Evolutionary conservation across 2,797 vertebrate genomes (phyloP).

Genomic region (Philypnodon macrostomus): DNA sequence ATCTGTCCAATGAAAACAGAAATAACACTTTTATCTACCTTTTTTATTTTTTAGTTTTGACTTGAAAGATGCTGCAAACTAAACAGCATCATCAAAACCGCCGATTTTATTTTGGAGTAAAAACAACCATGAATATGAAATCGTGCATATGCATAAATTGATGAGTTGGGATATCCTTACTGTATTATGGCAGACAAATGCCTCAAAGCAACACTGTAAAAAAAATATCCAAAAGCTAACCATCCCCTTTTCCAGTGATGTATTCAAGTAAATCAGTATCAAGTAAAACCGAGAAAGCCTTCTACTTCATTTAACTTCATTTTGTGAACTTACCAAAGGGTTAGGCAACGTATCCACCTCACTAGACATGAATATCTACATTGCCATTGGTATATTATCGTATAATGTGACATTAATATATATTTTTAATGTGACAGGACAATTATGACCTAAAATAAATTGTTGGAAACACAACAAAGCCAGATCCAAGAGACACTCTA

Average conservation of each 20-base stretch:
- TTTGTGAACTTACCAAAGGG: no score
- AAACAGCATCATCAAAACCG: conserved; percentile 18
- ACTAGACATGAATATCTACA: no score
- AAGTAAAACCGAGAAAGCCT: neutral
- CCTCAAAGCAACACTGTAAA: conserved; percentile 12
- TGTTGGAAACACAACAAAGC: no score
- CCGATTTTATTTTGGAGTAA: neutral
- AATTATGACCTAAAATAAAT: no score
- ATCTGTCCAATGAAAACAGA: conserved; percentile 11
- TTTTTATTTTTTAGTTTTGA: neutral
- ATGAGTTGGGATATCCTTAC: conserved; percentile 14
- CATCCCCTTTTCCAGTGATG: neutral
- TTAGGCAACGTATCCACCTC: no score
- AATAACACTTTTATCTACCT: neutral
- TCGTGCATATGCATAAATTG: neutral
- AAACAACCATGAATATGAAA: conserved; percentile 7
- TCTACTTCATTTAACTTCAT: no score
- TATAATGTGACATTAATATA: no score
- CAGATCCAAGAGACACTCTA: no score
- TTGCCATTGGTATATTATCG: no score
- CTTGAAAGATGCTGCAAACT: conserved; percentile 8
- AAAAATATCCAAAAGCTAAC: neutral
- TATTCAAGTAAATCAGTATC: neutral
- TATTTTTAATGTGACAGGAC: no score
- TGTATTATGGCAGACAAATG: conserved; percentile 26